Percentiles rank a stretch among this genome's conserved stretches.
phyloP scores from a whole-genome alignment of 2,888 invertebrate genomes.

The Nipponacmea schrenckii region DNA sequence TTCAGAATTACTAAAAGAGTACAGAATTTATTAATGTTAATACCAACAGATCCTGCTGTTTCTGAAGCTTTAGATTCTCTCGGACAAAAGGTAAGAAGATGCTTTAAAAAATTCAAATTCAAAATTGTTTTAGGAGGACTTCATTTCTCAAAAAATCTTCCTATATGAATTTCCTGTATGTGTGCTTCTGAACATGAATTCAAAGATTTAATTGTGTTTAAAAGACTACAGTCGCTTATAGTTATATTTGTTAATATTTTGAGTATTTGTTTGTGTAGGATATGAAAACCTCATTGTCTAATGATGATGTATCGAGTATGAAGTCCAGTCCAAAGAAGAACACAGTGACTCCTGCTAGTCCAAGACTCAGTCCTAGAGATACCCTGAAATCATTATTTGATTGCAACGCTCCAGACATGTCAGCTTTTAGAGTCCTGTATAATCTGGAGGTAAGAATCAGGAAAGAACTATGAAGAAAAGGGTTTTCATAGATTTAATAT shows the following conservation, averaged over 20 bases:
- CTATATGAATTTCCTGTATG: no score
- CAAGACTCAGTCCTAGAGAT: conserved; percentile 53
- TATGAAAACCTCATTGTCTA: conserved; percentile 41
- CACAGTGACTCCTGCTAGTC: conserved; percentile 39
- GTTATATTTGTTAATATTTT: no score
- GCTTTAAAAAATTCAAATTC: not conserved
- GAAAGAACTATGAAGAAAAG: no score
- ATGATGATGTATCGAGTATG: conserved; percentile 44
- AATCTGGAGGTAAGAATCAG: conserved; percentile 67
- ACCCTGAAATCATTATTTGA: conserved; percentile 66
- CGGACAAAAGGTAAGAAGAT: conserved; percentile 56
- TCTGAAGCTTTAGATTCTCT: conserved; percentile 68
- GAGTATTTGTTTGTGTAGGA: conserved; percentile 21
- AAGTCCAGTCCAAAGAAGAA: conserved; percentile 64
- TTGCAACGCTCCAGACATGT: conserved; percentile 63
- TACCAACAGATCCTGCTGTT: conserved; percentile 70
- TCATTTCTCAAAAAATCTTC: no score
- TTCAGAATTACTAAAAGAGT: conserved; percentile 66
- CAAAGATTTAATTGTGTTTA: no score
- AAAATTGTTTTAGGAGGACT: not conserved
- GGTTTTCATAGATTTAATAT: no score
- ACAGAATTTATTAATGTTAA: conserved; percentile 68
- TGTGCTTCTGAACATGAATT: no score
- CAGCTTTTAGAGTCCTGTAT: conserved; percentile 69
- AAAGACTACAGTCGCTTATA: no score